Base-by-base conservation (phyloP, 1,140 invertebrate species). In the Anoplolepis gracilipes region DNA sequence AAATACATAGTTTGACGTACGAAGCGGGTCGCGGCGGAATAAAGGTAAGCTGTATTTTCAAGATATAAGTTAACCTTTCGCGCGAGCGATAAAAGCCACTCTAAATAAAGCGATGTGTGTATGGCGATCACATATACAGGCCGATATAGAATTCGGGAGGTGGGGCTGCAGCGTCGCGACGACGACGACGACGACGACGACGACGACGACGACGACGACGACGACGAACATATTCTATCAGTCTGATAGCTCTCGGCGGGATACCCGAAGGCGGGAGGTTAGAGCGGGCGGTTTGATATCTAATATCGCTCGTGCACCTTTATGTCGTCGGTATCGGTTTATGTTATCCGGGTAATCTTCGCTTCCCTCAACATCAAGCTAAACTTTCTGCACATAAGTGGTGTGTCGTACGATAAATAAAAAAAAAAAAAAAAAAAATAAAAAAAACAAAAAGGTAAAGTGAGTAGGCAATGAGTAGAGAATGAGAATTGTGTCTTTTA, bases 181-280 rank as follows among this genome's bases (percentile, higher is more conserved):
- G 57, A 55, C 70, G 73, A 25, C 39, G 30, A 22, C 28, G 33
- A n/a, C 46, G 69, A 53, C 84, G 65, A 42, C 73, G 87, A 89
- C n/a, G n/a, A n/a, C 53, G 46, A 53, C 57, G 57, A 55, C 70
- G 73, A 25, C 39, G 30, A 22, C 28, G 33, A n/a, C 46, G 69
- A 53, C 84, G 65, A 42, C 73, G 87, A 89, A 88, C 87, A 90
- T 93, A 92, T 93, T 93, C 91, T 93, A 92, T 92, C 92, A 91
- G 92, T 92, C 88, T 91, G 90, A 94, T 94, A 92, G 90, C 91
- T 91, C 91, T 93, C 92, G 61, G 73, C 65, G 92, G 92, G 88
- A 90, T 81, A 90, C 89, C 91, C 89, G 69, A 89, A 70, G 87
- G 87, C 62, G 87, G 89, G 69, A 87, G 88, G 88, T 65, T 75